phyloP scores from a whole-genome alignment of 2,888 invertebrate species.

The Megamerina dolium region DNA sequence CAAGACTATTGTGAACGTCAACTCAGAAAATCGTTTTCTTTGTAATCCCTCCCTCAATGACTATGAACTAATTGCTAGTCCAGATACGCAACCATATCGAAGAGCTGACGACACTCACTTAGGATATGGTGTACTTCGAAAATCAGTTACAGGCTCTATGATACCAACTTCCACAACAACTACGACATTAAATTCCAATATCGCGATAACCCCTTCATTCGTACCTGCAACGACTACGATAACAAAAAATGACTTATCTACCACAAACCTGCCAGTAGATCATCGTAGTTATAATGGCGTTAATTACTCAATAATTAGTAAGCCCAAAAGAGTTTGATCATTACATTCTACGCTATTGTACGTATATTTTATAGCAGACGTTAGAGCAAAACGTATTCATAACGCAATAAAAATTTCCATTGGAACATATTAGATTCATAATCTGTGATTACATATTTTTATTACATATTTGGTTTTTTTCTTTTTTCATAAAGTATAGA shows the following conservation, averaged over 20 bases:
- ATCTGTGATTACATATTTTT: conserved; percentile 33
- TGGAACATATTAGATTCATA: conserved; percentile 12
- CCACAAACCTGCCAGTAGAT: conserved; percentile 56
- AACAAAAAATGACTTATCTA: conserved; percentile 17
- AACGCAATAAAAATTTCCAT: conserved; percentile 8
- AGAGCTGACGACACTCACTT: conserved; percentile 74
- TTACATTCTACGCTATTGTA: conserved; percentile 5
- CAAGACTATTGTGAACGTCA: conserved; percentile 62
- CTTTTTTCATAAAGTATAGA: too few species aligned
- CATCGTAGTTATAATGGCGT: conserved; percentile 70
- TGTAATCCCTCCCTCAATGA: conserved; percentile 58
- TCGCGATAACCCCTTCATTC: too few species aligned
- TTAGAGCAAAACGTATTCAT: too few species aligned
- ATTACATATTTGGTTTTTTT: conserved; percentile 13
- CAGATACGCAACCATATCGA: conserved; percentile 62
- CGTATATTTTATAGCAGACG: too few species aligned
- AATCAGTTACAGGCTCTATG: conserved; percentile 48
- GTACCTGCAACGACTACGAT: not conserved
- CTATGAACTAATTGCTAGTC: conserved; percentile 67
- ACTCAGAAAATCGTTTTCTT: conserved; percentile 46
- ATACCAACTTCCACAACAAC: conserved; percentile 1
- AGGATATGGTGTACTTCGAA: conserved; percentile 73
- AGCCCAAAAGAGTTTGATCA: conserved; percentile 72
- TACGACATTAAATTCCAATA: too few species aligned
- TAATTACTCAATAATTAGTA: conserved; percentile 77